Evolutionary conservation across 2,113 vertebrate species (phyloP), one percentile per base, ranked within the genome.

Genomic region (Lepus europaeus): DNA sequence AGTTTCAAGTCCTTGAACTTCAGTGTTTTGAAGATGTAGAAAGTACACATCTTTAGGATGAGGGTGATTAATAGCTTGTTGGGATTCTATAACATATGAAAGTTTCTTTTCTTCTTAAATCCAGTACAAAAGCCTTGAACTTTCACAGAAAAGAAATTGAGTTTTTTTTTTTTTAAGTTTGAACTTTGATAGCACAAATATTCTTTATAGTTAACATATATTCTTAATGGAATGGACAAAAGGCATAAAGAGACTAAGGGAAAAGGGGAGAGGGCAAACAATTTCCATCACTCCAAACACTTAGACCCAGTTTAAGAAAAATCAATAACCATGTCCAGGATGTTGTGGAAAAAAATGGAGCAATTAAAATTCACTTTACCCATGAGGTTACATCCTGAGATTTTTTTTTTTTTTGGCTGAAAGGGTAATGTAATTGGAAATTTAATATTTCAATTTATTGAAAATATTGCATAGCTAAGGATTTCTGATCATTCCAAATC

Each of bases 231-330:
- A 64, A 76, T 95, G 90, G 66, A 89, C 33, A 82, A 61, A 59
- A 93, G 20, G 36, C 87, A 9, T 80, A 92, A 76, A 31, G 82
- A 90, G 83, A 81, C 7, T 89, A 82, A 87, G 70, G 84, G 33
- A 64, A 31, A 76, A 27, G 0, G 4, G 3, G 5, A 11, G 0
- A 19, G 49, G 5, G 4, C 20, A n/a, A 94, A 51, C 25, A n/a
- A 81, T 95, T 97, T 27, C 23, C 73, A 69, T 89, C 11, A 78
- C 68, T 87, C 77, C 53, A 89, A 95, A 95, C 91, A 95, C 93
- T 97, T 97, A 93, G 82, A 88, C 74, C 81, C 36, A 91, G 29
- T 76, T 97, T 90, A 86, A 96, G 92, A 93, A 97, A 97, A 98
- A 97, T 93, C 1, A 3, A 64, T 92, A 96, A 78, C 76, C 0